Percentiles rank a stretch among this genome's conserved stretches.
These are phyloP conservation scores for Platichthys flesus DNA, from an alignment of 2,113 vertebrate species.

Conservation along the genomic window DNA sequence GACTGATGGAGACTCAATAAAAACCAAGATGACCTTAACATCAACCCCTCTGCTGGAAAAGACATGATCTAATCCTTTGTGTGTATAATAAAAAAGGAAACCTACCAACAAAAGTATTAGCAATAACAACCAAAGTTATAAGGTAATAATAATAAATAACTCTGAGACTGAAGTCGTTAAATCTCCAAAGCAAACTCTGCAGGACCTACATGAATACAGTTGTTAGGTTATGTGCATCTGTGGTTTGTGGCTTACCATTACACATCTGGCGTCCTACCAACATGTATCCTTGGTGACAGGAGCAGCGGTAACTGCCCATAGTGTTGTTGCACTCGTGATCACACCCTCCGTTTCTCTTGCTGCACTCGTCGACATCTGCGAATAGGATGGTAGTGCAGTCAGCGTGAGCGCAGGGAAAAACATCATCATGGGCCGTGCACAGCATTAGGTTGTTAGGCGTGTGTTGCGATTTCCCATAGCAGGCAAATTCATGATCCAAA, in stretches of 20 bases:
- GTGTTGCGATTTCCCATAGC: not conserved
- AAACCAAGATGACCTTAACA: not conserved
- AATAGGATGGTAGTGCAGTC: slow-evolving; percentile 36
- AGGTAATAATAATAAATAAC: not conserved
- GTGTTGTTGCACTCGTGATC: slow-evolving; percentile 91
- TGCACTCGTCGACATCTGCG: slow-evolving; percentile 93
- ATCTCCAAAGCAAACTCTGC: not conserved
- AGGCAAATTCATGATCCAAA: not conserved
- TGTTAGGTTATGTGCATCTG: not conserved
- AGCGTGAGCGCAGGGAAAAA: slow-evolving; percentile 40
- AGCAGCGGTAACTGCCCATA: slow-evolving; percentile 90
- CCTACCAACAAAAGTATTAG: not conserved
- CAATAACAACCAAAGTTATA: not conserved
- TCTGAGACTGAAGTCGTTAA: not conserved
- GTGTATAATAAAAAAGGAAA: not conserved
- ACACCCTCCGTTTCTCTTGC: slow-evolving; percentile 85
- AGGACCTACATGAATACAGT: slow-evolving; percentile 8
- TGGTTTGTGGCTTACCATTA: slow-evolving; percentile 81
- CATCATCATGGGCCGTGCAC: slow-evolving; percentile 3
- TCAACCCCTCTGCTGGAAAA: not conserved
- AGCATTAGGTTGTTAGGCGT: not conserved
- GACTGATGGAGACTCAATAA: not conserved
- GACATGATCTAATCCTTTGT: not conserved
- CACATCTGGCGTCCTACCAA: slow-evolving; percentile 84
- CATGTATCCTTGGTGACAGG: slow-evolving; percentile 87